Evolutionary conservation across 2,797 vertebrate species (phyloP), one percentile per base, ranked within the genome.

Genomic region (Crypturellus tataupa): DNA sequence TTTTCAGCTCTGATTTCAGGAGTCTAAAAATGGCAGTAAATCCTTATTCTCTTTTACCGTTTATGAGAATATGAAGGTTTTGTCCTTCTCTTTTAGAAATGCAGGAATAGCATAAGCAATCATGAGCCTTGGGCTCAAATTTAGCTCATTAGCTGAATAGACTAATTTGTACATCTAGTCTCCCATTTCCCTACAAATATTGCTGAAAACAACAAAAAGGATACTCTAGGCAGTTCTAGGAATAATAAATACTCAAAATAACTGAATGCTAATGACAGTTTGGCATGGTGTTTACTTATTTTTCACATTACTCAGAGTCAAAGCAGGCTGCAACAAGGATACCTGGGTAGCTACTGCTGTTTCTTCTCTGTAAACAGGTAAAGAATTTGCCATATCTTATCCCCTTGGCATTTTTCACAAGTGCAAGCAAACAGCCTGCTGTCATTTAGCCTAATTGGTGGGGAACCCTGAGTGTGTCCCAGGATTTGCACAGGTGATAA

Each of bases 361-460:
- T 69, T 12, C n/a, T 94, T 78, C 55, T 46, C 37, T 75, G 35
- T 21, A 77, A 82, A 40, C 7, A 71, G 17, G 7, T n/a, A 69
- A 56, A 47, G 29, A 94, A 89, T 35, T 19, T 80, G 53, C 29
- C 73, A 18, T 46, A 80, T 25, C 7, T 80, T 68, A 44, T 60
- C 29, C 68, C 27, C n/a, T 58, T 82, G 44, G 49, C 37, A 64
- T 7, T n/a, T 58, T 89, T 77, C 59, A 62, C 33, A 67, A 90
- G 51, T 29, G 53, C 39, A 88, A 90, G 47, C 49, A 94, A 96
- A 65, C 64, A 90, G 60, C 33, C 53, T 93, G 75, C 37, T 89
- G 68, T 80, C 49, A 80, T 78, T 90, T 69, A 93, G 49, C 19
- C 58, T 60, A 62, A 10, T 10, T 64, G 37, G 31, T 0, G 0